These are phyloP conservation scores for Apamea monoglypha DNA, from an alignment of 2,888 invertebrate genomes.

Conservation along the genomic window DNA sequence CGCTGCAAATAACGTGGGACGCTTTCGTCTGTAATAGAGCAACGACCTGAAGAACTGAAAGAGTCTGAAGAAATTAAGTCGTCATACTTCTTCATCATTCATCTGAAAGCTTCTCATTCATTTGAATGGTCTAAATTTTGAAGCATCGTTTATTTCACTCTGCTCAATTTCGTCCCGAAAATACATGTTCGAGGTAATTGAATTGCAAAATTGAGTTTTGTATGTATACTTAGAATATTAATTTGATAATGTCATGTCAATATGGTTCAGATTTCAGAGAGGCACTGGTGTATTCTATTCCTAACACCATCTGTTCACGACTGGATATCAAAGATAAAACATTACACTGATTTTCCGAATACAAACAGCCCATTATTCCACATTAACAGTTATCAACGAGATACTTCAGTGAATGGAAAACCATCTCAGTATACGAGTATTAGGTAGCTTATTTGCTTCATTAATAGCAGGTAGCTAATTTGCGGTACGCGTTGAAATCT, in stretches of 20 bases:
- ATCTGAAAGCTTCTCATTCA: background rate
- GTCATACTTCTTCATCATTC: background rate
- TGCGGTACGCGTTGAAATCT: constrained; percentile 51
- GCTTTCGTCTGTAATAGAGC: constrained; percentile 25
- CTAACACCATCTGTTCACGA: background rate
- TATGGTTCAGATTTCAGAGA: background rate
- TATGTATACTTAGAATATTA: background rate
- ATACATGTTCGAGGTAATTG: background rate
- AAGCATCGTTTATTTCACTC: background rate
- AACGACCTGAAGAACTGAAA: constrained; percentile 15
- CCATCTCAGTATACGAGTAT: constrained; percentile 27
- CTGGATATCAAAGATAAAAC: background rate
- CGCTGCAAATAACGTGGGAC: constrained; percentile 11
- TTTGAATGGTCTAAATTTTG: background rate
- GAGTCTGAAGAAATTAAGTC: background rate
- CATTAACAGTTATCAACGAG: constrained; percentile 14
- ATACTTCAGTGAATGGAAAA: constrained; percentile 37
- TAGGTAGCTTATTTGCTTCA: constrained; percentile 48
- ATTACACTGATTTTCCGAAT: background rate
- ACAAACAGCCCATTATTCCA: constrained; percentile 34
- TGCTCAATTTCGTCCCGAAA: background rate
- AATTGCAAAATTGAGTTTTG: background rate
- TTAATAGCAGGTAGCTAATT: constrained; percentile 34
- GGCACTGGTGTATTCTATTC: background rate
- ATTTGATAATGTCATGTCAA: background rate